These are phyloP conservation scores for Phalera bucephala DNA, from an alignment of 2,888 invertebrate genomes.

Conservation along the genomic window DNA sequence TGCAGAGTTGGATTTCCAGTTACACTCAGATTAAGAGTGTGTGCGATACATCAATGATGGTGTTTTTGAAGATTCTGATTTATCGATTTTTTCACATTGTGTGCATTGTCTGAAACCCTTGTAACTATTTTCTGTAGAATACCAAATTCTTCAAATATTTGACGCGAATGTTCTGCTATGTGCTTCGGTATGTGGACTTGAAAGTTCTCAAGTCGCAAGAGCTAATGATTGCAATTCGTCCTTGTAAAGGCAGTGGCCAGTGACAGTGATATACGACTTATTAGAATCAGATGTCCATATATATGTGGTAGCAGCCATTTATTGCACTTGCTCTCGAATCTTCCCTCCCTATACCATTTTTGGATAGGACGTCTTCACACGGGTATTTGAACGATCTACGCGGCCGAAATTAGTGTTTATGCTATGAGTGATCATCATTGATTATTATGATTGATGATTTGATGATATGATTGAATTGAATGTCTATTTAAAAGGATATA, in stretches of 20 bases:
- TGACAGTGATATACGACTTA: conserved; percentile 10
- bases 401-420: too few relatives aligned
- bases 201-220: conserved; percentile 7
- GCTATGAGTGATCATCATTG: too few relatives aligned
- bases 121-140: conserved; percentile 13
- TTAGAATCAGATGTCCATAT: conserved; percentile 14
- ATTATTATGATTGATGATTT: too few relatives aligned
- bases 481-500: too few relatives aligned
- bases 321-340: conserved; percentile 8
- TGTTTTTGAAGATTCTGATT: conserved; percentile 14
- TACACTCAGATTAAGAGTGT: conserved; percentile 15
- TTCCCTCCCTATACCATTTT: too few relatives aligned
- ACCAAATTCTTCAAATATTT: conserved; percentile 14
- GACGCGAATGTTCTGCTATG: conserved; percentile 8
- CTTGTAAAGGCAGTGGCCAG: conserved; percentile 10
- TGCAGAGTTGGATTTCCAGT: conserved; percentile 9
- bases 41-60: conserved; percentile 18
- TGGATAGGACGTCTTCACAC: too few relatives aligned
- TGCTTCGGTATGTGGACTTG: conserved; percentile 12
- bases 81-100: conserved; percentile 14
- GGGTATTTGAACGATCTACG: too few relatives aligned
- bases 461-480: too few relatives aligned
- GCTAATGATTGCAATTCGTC: conserved; percentile 5
- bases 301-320: conserved; percentile 12
- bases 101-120: conserved; percentile 13